Evolutionary conservation across 2,113 vertebrate species (phyloP), one percentile per base, ranked within the genome.

Genomic region (Laticauda colubrina): DNA sequence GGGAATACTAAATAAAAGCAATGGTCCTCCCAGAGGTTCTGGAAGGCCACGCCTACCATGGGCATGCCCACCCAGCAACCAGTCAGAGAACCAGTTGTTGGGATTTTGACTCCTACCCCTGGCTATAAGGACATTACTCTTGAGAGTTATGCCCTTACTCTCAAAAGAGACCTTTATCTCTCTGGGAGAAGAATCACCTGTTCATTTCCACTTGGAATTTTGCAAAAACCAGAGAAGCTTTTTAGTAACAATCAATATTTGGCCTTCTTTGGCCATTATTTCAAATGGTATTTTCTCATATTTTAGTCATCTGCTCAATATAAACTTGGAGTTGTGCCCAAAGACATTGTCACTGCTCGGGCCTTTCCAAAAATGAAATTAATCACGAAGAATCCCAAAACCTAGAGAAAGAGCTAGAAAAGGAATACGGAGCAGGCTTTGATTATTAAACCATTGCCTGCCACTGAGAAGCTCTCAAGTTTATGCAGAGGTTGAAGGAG

Each of bases 201-300:
- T 88, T 53, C 89, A 81, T 89, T 21, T 43, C 86, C 56, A 91
- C 91, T 85, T 48, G 57, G 21, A 56, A 24, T 93, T 93, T 87
- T 56, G 93, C 75, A 96, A 94, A 86, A 24, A 55, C 54, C 2
- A 59, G 57, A 95, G 91, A 93, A 57, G 64, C 95, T 96, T 39
- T 95, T 89, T 94, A 93, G 87, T 94, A 92, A 93, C 92, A 69
- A 91, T 51, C 69, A 59, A 56, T 94, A 91, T 90, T 91, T 96
- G 92, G 56, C 64, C 59, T 88, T 88, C 94, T 88, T 89, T 90
- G 93, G 56, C 48, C 11, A 24, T 53, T 93, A 56, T 26, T 94
- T 89, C 75, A 51, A 93, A 96, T 94, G 87, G 34, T 85, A 94
- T 93, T 92, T 53, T 53, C 48, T 4, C 23, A 6, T 1, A 87